Base-by-base conservation (phyloP, 1,140 invertebrate genomes). In the Drosophila littoralis region DNA sequence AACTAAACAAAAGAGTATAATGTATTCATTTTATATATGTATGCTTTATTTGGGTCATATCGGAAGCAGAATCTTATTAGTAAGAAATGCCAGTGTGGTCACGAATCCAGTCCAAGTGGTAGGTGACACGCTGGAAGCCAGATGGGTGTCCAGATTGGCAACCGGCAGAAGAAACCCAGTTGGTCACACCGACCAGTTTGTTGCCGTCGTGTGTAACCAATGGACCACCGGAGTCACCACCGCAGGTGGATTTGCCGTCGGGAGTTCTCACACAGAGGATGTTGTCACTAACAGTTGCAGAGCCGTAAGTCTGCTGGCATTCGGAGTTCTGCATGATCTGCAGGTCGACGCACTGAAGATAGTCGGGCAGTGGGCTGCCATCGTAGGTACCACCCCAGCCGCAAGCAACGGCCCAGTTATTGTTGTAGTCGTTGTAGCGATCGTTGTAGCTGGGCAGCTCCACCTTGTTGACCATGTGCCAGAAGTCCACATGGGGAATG, bases 141-240 rank as follows among this genome's bases (percentile, higher is more conserved):
- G 92, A 91, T 22, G 94, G 94, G 40, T 43, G 46, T 8, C 71
- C 76, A 50, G 54, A 65, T 43, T 60, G 59, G 45, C 72, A 75
- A 12, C 72, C 65, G 36, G 64, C 43, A 8, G 17, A 13, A 1
- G 71, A 60, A 0, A 68, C 70, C 55, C 72, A 88, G 46, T 79
- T 94, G 9, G 93, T 91, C 5, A 94, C 85, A 45, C 94, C 94
- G 7, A 94, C 86, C 40, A 93, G 85, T 1, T 91, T 91, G 17
- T 74, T 70, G 7, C 60, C 52, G 58, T 93, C 92, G 13, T 78
- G 66, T 51, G 93, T 92, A 0, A 93, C 91, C 65, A 94, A 74
- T 8, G 93, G 93, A 35, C 94, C 94, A 54, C 94, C 94, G 64
- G 93, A 94, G 91, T 94, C 94, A 66, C 94, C 94, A 46, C 84